phyloP scores from a whole-genome alignment of 37 sponge, comb jelly and placozoan genomes.

The Amphimedon queenslandica region DNA sequence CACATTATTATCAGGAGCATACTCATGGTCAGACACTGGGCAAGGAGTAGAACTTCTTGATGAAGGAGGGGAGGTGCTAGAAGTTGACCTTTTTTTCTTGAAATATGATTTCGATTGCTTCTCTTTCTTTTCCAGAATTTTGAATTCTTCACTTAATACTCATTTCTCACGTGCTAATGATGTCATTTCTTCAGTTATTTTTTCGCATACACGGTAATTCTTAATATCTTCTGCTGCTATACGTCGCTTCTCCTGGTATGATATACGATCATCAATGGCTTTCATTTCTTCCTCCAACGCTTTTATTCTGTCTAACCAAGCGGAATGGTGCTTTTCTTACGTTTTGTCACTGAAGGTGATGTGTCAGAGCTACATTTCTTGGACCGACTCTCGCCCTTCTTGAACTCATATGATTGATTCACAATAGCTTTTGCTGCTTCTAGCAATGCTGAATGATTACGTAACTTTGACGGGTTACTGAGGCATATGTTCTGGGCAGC shows the following conservation, averaged over 20 bases:
- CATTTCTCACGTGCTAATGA: slow-evolving; percentile 1
- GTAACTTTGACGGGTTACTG: not conserved
- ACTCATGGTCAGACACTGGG: too few relatives aligned
- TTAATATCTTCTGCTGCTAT: not conserved
- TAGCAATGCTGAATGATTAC: not conserved
- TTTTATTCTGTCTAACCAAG: not conserved
- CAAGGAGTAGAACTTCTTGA: too few relatives aligned
- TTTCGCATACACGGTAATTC: slow-evolving; percentile 12
- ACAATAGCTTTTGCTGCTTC: not conserved
- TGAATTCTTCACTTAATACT: slow-evolving; percentile 1
- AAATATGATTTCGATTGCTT: too few relatives aligned
- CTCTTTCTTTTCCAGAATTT: slow-evolving; percentile 4
- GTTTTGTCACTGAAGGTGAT: slow-evolving; percentile 1
- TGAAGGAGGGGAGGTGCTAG: too few relatives aligned
- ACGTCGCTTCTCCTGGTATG: slow-evolving; percentile 4
- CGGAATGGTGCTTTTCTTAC: slow-evolving; percentile 2
- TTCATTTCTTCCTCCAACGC: not conserved
- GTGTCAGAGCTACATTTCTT: not conserved
- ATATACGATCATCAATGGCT: slow-evolving; percentile 1
- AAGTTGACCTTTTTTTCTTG: too few relatives aligned
- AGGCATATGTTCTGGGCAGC: not conserved
- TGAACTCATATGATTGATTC: not conserved
- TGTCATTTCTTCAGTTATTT: slow-evolving; percentile 8
- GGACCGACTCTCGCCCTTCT: slow-evolving; percentile 15
- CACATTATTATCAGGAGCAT: too few relatives aligned